Percentiles rank a stretch among this genome's conserved stretches.
These are phyloP conservation scores for Parapristionchus giblindavisi DNA, from an alignment of 2,888 invertebrate species.

Conservation along the genomic window DNA sequence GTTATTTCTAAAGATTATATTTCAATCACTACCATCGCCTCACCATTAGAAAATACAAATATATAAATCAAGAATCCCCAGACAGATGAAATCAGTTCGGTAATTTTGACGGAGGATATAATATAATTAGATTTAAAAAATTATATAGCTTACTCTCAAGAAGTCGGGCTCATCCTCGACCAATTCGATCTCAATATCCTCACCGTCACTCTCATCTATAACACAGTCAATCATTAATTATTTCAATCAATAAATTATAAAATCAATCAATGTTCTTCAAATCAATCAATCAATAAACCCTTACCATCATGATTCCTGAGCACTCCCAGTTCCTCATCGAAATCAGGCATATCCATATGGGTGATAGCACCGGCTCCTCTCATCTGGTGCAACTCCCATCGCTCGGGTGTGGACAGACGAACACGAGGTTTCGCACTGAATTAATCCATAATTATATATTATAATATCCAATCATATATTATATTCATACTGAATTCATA, in stretches of 20 bases:
- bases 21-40: too few relatives aligned
- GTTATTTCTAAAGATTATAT: neutral
- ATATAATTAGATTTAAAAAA: too few relatives aligned
- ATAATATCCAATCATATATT: too few relatives aligned
- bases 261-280: neutral
- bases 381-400: conserved; percentile 97
- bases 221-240: too few relatives aligned
- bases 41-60: too few relatives aligned
- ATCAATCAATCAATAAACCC: neutral
- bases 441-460: neutral
- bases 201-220: conserved; percentile 77
- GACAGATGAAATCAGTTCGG: too few relatives aligned
- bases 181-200: conserved; percentile 95
- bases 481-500: neutral
- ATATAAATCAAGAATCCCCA: too few relatives aligned
- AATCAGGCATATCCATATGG: conserved; percentile 92
- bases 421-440: conserved; percentile 70
- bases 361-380: conserved; percentile 80
- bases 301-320: conserved; percentile 72
- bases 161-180: conserved; percentile 99
- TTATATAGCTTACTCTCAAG: conserved; percentile 72
- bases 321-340: conserved; percentile 93
- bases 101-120: too few relatives aligned
- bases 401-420: conserved; percentile 91
- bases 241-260: neutral